Evolutionary conservation across 2,113 vertebrate species (phyloP), one percentile per base, ranked within the genome.

Genomic region (Stigmatopora argus): DNA sequence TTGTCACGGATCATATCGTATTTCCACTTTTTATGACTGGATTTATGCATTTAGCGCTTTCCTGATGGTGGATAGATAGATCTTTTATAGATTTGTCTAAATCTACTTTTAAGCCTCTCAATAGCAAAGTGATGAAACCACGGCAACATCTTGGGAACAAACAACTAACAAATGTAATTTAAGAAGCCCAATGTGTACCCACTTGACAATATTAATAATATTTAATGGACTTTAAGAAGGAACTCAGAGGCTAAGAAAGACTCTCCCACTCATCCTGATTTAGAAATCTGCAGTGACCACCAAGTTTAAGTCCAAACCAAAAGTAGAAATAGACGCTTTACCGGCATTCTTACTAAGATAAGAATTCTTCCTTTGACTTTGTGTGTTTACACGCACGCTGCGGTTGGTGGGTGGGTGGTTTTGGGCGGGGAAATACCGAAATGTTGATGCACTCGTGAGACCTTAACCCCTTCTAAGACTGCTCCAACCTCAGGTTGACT

Each of bases 301-400:
- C 77, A 77, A 67, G 18, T 83, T 79, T 75, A 62, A 5, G 57
- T 71, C 56, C 49, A n/a, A 74, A 73, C 62, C 41, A 46, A 63
- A n/a, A 3, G 59, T 47, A 38, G n/a, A 52, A 59, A 53, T n/a
- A 62, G 58, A 62, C 19, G 51, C 18, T 35, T 15, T 45, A 13
- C 23, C 38, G 26, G 0, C 49, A 49, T 17, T 55, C 49, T 56
- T 55, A 3, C 60, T 69, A 68, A 65, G 56, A 41, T 55, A 66
- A 57, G 19, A 41, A 26, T 61, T 52, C 19, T 15, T 51, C 19
- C 47, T 71, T 63, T 5, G 45, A 64, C 5, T 52, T 64, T 21
- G 21, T 4, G 35, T 49, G 45, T 57, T 72, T 64, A 46, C 62
- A 64, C 38, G 53, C 19, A 68, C 46, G 11, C 19, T 19, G 41